A percentile compares a stretch with the other conserved stretches of the same genome.
phyloP scores from a whole-genome alignment of 2,797 vertebrate species.

The Gallinago stenura region DNA sequence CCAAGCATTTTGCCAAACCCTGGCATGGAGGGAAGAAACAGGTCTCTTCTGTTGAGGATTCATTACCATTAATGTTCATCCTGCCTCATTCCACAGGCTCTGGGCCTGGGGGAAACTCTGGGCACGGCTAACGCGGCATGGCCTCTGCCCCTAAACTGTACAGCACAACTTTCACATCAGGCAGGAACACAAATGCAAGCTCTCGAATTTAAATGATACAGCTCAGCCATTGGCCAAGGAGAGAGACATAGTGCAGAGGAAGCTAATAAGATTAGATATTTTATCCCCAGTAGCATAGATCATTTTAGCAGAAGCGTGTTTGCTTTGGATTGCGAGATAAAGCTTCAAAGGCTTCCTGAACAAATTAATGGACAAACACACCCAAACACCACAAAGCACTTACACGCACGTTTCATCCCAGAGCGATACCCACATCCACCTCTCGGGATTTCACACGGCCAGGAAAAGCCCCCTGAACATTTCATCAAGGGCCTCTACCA shows the following conservation, averaged over 20 bases:
- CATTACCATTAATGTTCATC: fast-evolving
- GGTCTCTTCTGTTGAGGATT: neutral
- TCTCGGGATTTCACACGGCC: neutral
- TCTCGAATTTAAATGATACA: neutral
- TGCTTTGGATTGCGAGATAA: conserved; percentile 65
- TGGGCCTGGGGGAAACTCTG: neutral
- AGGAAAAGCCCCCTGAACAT: neutral
- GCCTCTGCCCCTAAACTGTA: neutral
- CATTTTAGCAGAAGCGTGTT: conserved; percentile 51
- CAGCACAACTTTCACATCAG: fast-evolving
- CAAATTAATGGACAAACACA: conserved; percentile 62
- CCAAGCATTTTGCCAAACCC: neutral
- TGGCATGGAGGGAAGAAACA: neutral
- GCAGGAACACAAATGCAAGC: neutral
- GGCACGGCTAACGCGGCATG: fast-evolving
- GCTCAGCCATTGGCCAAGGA: conserved; percentile 27
- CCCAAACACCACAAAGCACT: conserved; percentile 32
- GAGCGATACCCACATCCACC: neutral
- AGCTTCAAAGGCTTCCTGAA: conserved; percentile 69
- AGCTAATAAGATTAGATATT: conserved; percentile 54
- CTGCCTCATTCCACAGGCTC: neutral
- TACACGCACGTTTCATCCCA: neutral
- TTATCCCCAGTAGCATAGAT: conserved; percentile 48
- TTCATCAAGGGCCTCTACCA: neutral
- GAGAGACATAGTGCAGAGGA: neutral